Base-by-base conservation (phyloP, 2,797 vertebrate genomes). In the Netta rufina region DNA sequence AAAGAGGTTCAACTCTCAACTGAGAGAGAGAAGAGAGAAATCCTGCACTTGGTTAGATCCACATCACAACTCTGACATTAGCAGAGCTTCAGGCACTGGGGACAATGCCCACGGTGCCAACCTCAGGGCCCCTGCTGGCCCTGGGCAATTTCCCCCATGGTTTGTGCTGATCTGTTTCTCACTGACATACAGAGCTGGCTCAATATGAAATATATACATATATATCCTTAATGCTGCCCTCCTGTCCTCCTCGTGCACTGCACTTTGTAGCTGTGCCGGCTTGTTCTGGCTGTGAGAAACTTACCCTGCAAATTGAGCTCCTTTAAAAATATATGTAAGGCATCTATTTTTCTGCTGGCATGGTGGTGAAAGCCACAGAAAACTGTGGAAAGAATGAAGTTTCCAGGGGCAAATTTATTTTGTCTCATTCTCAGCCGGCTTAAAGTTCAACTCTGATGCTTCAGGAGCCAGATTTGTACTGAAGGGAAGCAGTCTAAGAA, bases 361-460 rank as follows among this genome's bases (percentile, higher is more conserved):
- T 56, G 9, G 41, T 84, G 10, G 70, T 25, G n/a, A 87, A 94
- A 96, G 22, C 91, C 91, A 56, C 92, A 93, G 87, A 86, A 93
- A 91, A 94, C 72, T 89, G 78, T 84, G 95, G 91, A 93, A 95
- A 94, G 76, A 96, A 94, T 95, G 67, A 92, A 87, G 74, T 84
- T 96, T 95, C 89, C 84, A 86, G 57, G 43, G 76, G 61, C 82
- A 93, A 95, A 91, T 93, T 92, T 93, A 77, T 93, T 95, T 95
- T 89, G 60, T 86, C 90, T 93, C 3, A 0, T 92, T 93, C 75
- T 87, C 56, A 92, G 78, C 45, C 72, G 80, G 54, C 69, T 83
- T 73, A 82, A 72, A 90, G 89, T 95, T 95, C 87, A 85, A 66
- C 41, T 92, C 38, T 49, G 49, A 89, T 70, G 56, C 60, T 95